phyloP scores from a whole-genome alignment of 2,797 vertebrate species.

The Paratrypauchen microcephalus region DNA sequence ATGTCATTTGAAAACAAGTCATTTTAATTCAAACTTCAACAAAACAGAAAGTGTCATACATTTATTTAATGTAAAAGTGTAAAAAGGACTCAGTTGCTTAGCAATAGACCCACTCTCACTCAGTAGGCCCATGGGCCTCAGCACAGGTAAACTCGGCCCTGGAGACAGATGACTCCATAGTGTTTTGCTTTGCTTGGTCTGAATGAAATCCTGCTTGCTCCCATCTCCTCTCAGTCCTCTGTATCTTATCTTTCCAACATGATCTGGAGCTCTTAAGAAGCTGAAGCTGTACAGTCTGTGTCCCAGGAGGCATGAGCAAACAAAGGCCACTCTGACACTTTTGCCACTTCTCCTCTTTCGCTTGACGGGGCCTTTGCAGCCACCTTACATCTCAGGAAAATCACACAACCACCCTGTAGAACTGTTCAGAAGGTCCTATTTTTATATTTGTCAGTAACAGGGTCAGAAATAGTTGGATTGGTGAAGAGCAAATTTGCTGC shows the following conservation, averaged over 20 bases:
- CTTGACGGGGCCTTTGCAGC: conserved; percentile 28
- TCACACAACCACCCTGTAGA: conserved; percentile 20
- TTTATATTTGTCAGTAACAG: conserved; percentile 55
- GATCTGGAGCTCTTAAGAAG: conserved; percentile 31
- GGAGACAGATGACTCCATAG: neutral
- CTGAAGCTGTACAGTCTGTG: conserved; percentile 24
- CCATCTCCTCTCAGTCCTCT: conserved; percentile 28
- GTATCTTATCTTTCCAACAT: conserved; percentile 43
- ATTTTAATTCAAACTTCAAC: no score
- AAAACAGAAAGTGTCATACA: no score
- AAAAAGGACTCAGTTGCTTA: no score
- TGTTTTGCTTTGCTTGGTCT: conserved; percentile 44
- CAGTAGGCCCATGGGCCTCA: no score
- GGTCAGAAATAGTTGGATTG: conserved; percentile 40
- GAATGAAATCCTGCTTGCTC: conserved; percentile 10
- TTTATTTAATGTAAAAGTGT: no score
- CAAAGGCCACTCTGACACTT: conserved; percentile 41
- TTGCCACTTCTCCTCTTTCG: conserved; percentile 44
- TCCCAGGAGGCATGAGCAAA: conserved; percentile 26
- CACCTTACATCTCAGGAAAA: conserved; percentile 44
- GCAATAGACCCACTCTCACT: no score
- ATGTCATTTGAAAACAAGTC: no score
- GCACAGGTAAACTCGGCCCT: no score
- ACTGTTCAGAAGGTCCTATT: conserved; percentile 34
- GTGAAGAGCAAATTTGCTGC: conserved; percentile 9